Evolutionary conservation across 1,140 invertebrate genomes (phyloP).

Genomic region (Linepithema humile): DNA sequence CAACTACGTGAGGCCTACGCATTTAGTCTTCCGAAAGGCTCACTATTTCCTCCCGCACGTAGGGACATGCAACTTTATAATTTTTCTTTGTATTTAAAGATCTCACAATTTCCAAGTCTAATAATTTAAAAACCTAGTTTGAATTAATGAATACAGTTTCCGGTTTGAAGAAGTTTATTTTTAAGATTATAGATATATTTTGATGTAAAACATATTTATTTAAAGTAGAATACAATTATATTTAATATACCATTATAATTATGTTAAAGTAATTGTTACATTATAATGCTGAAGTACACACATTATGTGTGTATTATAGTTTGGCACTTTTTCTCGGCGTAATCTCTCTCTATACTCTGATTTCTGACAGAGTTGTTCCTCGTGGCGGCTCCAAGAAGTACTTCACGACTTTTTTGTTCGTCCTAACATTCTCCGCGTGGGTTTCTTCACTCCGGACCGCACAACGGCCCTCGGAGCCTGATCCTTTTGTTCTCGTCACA

Average conservation of each 20-base stretch:
- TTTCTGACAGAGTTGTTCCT: constrained; percentile 1
- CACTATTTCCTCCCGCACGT: constrained; percentile 41
- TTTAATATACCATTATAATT: too few relatives aligned
- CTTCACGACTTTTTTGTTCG: constrained; percentile 27
- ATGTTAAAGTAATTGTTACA: background rate
- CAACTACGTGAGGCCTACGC: constrained; percentile 56
- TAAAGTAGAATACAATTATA: too few relatives aligned
- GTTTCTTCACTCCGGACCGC: constrained; percentile 50
- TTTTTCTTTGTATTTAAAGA: background rate
- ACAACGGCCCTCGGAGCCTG: constrained; percentile 39
- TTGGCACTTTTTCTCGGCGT: background rate
- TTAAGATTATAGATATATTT: background rate
- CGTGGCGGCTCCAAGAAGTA: background rate
- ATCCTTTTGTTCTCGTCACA: constrained; percentile 29
- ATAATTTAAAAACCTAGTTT: background rate
- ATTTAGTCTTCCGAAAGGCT: constrained; percentile 54
- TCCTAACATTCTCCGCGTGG: constrained; percentile 58
- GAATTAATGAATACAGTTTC: background rate
- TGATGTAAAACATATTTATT: background rate
- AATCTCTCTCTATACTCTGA: background rate
- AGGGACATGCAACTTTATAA: constrained; percentile 25
- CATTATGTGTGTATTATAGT: background rate
- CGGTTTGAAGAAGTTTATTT: background rate
- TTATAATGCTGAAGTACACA: background rate
- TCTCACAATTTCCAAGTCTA: background rate